Base-by-base conservation (phyloP, 2,113 vertebrate species). In the Rhinoderma darwinii region DNA sequence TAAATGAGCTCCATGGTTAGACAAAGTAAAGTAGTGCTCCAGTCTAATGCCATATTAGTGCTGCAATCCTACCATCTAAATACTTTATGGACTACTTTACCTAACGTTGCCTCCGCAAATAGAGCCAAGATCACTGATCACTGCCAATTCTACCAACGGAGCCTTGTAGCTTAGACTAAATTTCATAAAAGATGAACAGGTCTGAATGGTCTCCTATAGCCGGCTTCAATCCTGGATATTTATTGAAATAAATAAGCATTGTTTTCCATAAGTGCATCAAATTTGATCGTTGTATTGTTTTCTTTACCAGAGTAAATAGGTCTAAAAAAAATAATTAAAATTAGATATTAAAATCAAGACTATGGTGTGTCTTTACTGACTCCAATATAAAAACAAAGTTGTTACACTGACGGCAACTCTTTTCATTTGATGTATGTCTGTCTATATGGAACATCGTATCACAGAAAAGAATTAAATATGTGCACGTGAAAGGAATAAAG, bases 341-440 rank as follows among this genome's bases (percentile, higher is more conserved):
- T 3, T 68, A 68, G n/a, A n/a, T n/a, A n/a, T n/a, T n/a, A n/a
- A n/a, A n/a, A n/a, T n/a, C n/a, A n/a, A n/a, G n/a, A 27, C 63
- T 35, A 30, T 15, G 3, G 14, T 70, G 66, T 3, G 12, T 37
- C 17, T 35, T 35, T 37, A 17, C 32, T 20, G 66, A 32, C 66
- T 70, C 6, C 32, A 37, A 37, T 22, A 5, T 37, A 15, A 32
- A 70, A 37, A 22, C 63, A 66, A 32, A 15, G 30, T 17, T 32
- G 32, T n/a, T 68, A 68, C 63, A 68, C 32, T 68, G n/a, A n/a
- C n/a, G n/a, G 63, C 63, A 68, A 72, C 37, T 41, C 66, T 37
- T 20, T 32, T 30, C 35, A 70, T 37, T 37, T 72, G 35, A 41
- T 72, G 37, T 11, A 22, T 14, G 15, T n/a, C n/a, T n/a, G n/a